phyloP scores from a whole-genome alignment of 2,113 vertebrate species.

The Callorhinus ursinus region DNA sequence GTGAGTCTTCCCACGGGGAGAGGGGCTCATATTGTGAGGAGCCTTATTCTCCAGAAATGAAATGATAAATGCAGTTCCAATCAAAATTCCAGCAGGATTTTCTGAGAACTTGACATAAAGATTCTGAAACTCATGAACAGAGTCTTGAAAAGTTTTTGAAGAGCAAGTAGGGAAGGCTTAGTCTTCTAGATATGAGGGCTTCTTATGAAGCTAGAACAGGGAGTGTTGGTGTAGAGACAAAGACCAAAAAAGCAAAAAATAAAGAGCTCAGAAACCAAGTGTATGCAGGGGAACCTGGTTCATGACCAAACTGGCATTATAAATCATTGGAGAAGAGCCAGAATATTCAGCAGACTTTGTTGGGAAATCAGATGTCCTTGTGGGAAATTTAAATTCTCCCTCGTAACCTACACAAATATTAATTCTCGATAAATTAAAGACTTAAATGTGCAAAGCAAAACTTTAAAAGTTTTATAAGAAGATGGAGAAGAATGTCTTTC shows the following conservation, averaged over 20 bases:
- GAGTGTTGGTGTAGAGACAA: background rate
- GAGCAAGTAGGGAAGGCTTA: background rate
- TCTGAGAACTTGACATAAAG: background rate
- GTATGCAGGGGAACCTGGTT: background rate
- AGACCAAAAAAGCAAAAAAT: background rate
- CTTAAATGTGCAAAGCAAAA: background rate
- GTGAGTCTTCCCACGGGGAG: background rate
- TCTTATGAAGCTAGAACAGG: background rate
- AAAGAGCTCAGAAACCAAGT: background rate
- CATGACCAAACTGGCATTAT: rapidly evolving
- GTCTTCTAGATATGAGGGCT: background rate
- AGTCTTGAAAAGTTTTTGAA: background rate
- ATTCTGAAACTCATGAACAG: background rate
- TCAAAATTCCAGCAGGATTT: background rate
- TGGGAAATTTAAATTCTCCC: background rate
- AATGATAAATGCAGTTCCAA: background rate
- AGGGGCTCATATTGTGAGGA: background rate
- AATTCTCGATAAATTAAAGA: background rate
- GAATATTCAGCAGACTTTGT: background rate
- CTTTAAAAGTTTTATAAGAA: background rate
- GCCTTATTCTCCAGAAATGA: background rate
- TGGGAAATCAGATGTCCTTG: background rate
- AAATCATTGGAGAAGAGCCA: background rate
- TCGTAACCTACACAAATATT: background rate
- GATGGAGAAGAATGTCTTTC: background rate